Percentiles rank a stretch among this genome's conserved stretches.
Conservation (phyloP, 2,888 invertebrate species). For the Clitarchus hookeri region DNA sequence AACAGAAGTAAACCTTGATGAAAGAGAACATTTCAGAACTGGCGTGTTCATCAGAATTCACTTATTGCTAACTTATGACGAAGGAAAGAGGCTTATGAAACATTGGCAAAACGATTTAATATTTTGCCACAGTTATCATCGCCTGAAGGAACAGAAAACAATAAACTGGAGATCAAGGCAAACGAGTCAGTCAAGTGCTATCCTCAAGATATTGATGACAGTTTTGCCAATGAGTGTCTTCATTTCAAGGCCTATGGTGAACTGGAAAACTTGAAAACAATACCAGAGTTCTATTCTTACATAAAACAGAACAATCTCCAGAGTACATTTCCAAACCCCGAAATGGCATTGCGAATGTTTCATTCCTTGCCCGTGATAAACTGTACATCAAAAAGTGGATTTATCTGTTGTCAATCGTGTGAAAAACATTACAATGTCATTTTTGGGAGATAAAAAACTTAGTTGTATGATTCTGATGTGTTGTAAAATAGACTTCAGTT, state of each 20-base stretch:
- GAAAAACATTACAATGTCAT: neutral
- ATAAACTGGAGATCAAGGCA: neutral
- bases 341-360: too few species aligned
- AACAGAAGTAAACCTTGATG: neutral
- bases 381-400: neutral
- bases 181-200: neutral
- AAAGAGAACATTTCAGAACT: too few species aligned
- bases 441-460: neutral
- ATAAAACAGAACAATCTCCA: neutral
- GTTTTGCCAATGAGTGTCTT: too few species aligned
- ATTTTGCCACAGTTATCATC: neutral
- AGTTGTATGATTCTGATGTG: slow-evolving; percentile 8
- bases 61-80: too few species aligned
- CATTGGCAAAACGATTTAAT: neutral
- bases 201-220: neutral
- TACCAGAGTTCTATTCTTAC: neutral
- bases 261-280: slow-evolving; percentile 4
- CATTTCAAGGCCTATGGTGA: too few species aligned
- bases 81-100: too few species aligned
- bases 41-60: too few species aligned
- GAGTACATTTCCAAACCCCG: too few species aligned
- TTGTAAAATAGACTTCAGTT: neutral
- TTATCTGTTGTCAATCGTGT: neutral
- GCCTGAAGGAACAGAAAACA: neutral
- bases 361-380: too few species aligned